These are phyloP conservation scores for Aproaerema taeniolella DNA, from an alignment of 2,888 invertebrate species.

Conservation along the genomic window DNA sequence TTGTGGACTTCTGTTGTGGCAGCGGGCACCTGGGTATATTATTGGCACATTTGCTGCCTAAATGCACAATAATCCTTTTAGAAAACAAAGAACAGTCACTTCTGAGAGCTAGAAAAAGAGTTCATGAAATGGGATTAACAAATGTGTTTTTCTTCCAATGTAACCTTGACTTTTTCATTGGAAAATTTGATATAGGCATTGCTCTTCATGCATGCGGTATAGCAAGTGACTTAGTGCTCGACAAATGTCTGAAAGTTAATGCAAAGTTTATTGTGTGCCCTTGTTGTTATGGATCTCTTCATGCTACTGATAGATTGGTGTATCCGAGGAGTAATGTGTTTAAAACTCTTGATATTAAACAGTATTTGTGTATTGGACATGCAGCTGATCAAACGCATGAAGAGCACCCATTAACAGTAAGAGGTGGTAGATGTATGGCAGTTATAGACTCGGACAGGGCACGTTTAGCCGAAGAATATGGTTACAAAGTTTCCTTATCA, in stretches of 20 bases:
- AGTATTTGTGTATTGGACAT: slow-evolving; percentile 90
- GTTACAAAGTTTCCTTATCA: slow-evolving; percentile 85
- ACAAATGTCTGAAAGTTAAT: slow-evolving; percentile 84
- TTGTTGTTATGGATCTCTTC: slow-evolving; percentile 95
- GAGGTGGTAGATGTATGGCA: slow-evolving; percentile 92
- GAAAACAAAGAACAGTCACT: slow-evolving; percentile 96
- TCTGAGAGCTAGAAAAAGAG: slow-evolving; percentile 83
- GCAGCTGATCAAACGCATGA: slow-evolving; percentile 94
- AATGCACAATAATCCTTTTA: slow-evolving; percentile 86
- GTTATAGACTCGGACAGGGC: slow-evolving; percentile 92
- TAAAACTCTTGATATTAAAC: slow-evolving; percentile 63
- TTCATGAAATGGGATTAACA: slow-evolving; percentile 79
- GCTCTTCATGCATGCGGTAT: slow-evolving; percentile 96
- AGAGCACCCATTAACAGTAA: slow-evolving; percentile 81
- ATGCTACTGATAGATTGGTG: slow-evolving; percentile 85
- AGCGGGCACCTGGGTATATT: slow-evolving; percentile 95
- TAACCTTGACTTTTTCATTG: slow-evolving; percentile 92
- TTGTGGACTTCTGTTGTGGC: slow-evolving; percentile 97
- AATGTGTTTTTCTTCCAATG: slow-evolving; percentile 91
- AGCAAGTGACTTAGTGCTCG: slow-evolving; percentile 94
- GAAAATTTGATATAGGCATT: slow-evolving; percentile 89
- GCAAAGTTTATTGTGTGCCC: slow-evolving; percentile 94
- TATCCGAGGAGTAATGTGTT: slow-evolving; percentile 89
- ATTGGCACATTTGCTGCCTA: slow-evolving; percentile 86
- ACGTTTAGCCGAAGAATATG: slow-evolving; percentile 83